Evolutionary conservation across 2,888 invertebrate species (phyloP).

Genomic region (Furcula furcula): DNA sequence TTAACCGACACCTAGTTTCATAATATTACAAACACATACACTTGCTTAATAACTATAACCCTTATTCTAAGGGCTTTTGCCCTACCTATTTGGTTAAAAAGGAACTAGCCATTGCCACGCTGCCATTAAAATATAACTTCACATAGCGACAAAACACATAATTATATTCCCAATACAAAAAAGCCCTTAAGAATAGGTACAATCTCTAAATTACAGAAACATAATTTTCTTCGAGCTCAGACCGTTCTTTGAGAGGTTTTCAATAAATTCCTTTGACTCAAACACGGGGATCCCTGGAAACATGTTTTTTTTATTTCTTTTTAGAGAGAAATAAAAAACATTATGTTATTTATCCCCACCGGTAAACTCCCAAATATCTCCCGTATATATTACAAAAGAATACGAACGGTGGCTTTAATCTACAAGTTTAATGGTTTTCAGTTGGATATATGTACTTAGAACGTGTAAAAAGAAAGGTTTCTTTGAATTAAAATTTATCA

Average conservation of each 20-base stretch:
- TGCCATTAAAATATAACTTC: too few species aligned
- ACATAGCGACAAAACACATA: too few species aligned
- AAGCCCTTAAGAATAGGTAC: neutral
- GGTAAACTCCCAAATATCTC: neutral
- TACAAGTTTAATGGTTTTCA: neutral
- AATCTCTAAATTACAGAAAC: slow-evolving; percentile 1
- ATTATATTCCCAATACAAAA: too few species aligned
- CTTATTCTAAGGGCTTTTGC: too few species aligned
- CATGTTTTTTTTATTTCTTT: neutral
- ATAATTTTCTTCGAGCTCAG: neutral
- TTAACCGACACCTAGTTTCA: too few species aligned
- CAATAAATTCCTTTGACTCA: slow-evolving; percentile 4
- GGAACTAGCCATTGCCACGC: too few species aligned
- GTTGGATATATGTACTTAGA: too few species aligned
- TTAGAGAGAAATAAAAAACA: slow-evolving; percentile 1
- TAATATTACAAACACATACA: too few species aligned
- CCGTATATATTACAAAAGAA: neutral
- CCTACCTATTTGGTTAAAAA: too few species aligned
- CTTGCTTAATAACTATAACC: too few species aligned
- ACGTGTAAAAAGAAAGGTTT: too few species aligned
- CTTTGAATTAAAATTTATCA: too few species aligned
- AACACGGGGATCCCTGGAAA: neutral
- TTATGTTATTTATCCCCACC: slow-evolving; percentile 1
- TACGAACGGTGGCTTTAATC: neutral
- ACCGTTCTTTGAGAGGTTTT: slow-evolving; percentile 1